phyloP scores from a whole-genome alignment of 2,888 invertebrate genomes.

The Deilephila elpenor region DNA sequence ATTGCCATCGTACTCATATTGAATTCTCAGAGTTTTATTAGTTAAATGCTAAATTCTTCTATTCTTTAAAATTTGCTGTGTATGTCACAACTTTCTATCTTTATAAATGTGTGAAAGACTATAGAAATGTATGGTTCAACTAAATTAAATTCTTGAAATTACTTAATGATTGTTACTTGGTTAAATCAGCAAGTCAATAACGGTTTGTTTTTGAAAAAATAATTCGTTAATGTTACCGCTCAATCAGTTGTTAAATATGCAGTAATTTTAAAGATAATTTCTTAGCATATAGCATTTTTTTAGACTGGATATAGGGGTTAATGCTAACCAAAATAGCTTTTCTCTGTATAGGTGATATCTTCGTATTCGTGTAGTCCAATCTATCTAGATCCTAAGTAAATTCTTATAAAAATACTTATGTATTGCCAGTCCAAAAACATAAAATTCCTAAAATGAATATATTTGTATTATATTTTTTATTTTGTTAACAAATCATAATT shows the following conservation, averaged over 20 bases:
- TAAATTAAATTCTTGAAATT: no score
- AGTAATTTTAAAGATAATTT: constrained; percentile 22
- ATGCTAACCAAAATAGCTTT: constrained; percentile 19
- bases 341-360: constrained; percentile 21
- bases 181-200: no score
- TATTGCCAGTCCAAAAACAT: constrained; percentile 20
- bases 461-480: constrained; percentile 1
- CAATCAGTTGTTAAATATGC: neutral
- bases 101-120: neutral
- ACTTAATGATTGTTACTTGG: no score
- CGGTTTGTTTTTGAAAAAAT: no score
- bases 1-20: constrained; percentile 13
- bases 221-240: neutral
- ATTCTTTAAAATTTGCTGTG: neutral
- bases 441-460: neutral
- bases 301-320: constrained; percentile 17
- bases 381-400: constrained; percentile 17
- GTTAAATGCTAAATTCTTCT: neutral
- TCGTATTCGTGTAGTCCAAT: constrained; percentile 24
- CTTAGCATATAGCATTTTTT: constrained; percentile 11
- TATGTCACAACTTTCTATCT: neutral
- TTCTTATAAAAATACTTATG: constrained; percentile 3
- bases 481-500: neutral
- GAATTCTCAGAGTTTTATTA: constrained; percentile 21
- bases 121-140: neutral